Base-by-base conservation (phyloP, 2,113 vertebrate species). In the Aspidoscelis tigris region DNA sequence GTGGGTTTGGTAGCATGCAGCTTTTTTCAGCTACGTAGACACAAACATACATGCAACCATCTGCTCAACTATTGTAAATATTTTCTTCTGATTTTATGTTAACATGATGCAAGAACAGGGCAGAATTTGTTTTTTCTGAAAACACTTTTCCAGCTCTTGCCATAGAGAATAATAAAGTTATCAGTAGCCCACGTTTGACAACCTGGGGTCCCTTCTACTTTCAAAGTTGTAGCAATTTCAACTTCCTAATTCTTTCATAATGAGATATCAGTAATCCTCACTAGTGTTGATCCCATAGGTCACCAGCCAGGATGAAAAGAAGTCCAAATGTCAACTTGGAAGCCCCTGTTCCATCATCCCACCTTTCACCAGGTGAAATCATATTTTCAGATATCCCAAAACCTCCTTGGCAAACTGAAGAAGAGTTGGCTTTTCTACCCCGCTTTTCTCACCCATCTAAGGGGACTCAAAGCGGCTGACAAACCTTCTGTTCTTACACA, bases 41-140 rank as follows among this genome's bases (percentile, higher is more conserved):
- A 58, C 55, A 58, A 12, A 2, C 58, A 4, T 16, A 61, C 14
- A 2, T 61, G 14, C 58, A 4, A 18, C 18, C 58, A 4, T 16
- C 58, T 18, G 71, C 81, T 82, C 87, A 33, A 33, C 82, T 78
- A 64, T 71, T 80, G 78, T 11, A 47, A 11, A 9, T 41, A 50
- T 72, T 41, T 16, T 41, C 81, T 81, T 76, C 55, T 81, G 26
- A 16, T 12, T 82, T 65, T 47, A 68, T 24, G 41, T 69, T 33
- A 43, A 73, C 43, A 73, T 21, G 11, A 61, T 26, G 11, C 53
- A 44, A 20, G 33, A 3, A 26, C 21, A 72, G 39, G 21, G 22
- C 26, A 73, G 26, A 41, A 16, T 8, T 70, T 33, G 11, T 33
- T 81, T 79, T n/a, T 11, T 24, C 22, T 12, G 61, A 79, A 47